A percentile compares a stretch with the other conserved stretches of the same genome.
phyloP scores from a whole-genome alignment of 2,797 vertebrate species.

The Columba guinea region DNA sequence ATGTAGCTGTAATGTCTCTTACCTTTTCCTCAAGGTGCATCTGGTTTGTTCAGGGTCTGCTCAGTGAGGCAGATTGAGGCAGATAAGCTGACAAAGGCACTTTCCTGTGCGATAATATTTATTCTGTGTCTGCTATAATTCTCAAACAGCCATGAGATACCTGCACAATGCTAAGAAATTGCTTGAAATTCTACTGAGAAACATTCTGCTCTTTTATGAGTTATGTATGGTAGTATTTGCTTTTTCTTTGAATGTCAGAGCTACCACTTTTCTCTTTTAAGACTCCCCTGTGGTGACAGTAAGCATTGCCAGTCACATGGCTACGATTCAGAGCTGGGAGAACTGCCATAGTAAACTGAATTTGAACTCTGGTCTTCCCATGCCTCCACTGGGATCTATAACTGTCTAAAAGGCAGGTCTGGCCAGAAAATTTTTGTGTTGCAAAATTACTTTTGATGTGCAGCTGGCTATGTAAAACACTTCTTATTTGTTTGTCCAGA shows the following conservation, averaged over 20 bases:
- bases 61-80: not conserved
- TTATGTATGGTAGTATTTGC: slow-evolving; percentile 49
- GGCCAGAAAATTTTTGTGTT: slow-evolving; percentile 66
- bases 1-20: not conserved
- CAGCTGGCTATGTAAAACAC: slow-evolving; percentile 56
- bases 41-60: not conserved
- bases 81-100: not conserved
- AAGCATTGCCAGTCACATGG: slow-evolving; percentile 71
- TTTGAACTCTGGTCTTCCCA: slow-evolving; percentile 72
- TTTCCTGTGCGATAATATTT: not conserved
- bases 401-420: slow-evolving; percentile 68
- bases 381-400: slow-evolving; percentile 70
- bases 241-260: slow-evolving; percentile 56
- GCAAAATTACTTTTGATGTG: slow-evolving; percentile 70
- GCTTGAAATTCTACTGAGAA: not conserved
- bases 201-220: not conserved
- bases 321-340: slow-evolving; percentile 70
- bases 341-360: slow-evolving; percentile 72
- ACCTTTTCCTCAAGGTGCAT: not conserved
- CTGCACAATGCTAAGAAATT: not conserved
- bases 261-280: slow-evolving; percentile 67
- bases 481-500: slow-evolving; percentile 56
- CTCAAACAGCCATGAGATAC: not conserved
- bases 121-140: not conserved
- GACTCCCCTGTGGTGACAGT: slow-evolving; percentile 71